Evolutionary conservation across 2,797 vertebrate species (phyloP).

Genomic region (Onychomys torridus): DNA sequence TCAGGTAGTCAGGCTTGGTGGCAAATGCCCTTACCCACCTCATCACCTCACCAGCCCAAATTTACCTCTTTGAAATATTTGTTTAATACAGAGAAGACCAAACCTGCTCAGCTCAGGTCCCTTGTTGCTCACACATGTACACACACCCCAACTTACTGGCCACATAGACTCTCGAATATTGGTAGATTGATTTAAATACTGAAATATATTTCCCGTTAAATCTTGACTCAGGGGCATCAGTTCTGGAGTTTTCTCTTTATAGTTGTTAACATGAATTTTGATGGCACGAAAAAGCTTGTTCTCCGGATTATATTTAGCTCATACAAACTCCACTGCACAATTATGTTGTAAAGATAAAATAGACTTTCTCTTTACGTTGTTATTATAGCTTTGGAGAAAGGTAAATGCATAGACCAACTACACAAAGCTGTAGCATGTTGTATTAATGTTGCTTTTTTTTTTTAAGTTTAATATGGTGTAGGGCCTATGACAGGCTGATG

Average conservation of each 20-base stretch:
- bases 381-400: constrained; percentile 73
- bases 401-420: constrained; percentile 61
- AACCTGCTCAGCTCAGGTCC: background rate
- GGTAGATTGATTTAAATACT: constrained; percentile 43
- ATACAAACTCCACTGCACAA: constrained; percentile 77
- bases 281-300: constrained; percentile 76
- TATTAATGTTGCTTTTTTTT: constrained; percentile 3
- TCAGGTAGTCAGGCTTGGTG: background rate
- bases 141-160: background rate
- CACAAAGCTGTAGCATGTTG: constrained; percentile 16
- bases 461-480: background rate
- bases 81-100: background rate
- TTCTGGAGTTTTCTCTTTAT: constrained; percentile 67
- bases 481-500: constrained; percentile 38
- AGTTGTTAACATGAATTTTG: constrained; percentile 79
- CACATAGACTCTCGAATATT: background rate
- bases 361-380: constrained; percentile 76
- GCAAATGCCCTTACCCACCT: background rate
- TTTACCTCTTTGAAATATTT: background rate
- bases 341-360: constrained; percentile 79
- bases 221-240: constrained; percentile 51
- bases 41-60: background rate
- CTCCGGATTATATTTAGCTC: constrained; percentile 81
- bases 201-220: constrained; percentile 44
- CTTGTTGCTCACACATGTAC: background rate